These are phyloP conservation scores for Cynopterus sphinx DNA, from an alignment of 2,797 vertebrate genomes.

Conservation along the genomic window DNA sequence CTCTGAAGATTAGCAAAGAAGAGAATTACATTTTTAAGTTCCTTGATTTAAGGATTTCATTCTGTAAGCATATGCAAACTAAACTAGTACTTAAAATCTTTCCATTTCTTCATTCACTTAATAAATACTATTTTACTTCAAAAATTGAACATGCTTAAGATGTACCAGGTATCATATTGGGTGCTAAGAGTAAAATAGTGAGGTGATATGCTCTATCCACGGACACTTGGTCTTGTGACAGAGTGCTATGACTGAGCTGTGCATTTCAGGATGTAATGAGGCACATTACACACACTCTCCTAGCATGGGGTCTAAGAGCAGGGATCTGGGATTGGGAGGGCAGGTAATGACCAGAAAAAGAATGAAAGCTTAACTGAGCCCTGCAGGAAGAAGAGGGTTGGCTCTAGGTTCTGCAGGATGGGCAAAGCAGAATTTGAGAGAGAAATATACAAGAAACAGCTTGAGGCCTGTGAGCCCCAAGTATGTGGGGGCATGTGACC, in stretches of 20 bases:
- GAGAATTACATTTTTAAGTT: constrained; percentile 20
- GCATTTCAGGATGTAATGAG: neutral
- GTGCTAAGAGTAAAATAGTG: constrained; percentile 25
- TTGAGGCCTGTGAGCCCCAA: neutral
- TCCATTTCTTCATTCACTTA: neutral
- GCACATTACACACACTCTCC: neutral
- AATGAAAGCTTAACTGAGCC: neutral
- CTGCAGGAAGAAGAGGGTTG: neutral
- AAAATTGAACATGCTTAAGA: neutral
- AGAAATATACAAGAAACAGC: neutral
- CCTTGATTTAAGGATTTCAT: neutral
- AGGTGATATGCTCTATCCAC: neutral
- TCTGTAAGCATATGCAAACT: neutral
- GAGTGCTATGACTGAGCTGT: neutral
- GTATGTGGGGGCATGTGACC: neutral
- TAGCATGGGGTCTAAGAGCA: neutral
- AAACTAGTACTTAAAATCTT: constrained; percentile 2
- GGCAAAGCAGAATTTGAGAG: neutral
- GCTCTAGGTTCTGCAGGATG: neutral
- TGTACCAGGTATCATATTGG: neutral
- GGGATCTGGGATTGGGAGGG: neutral
- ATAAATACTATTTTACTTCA: constrained; percentile 25
- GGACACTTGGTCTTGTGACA: neutral
- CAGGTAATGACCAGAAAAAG: neutral
- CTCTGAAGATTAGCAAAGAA: constrained; percentile 1